Conservation (phyloP, 2,113 vertebrate genomes). For the Philantomba maxwellii region DNA sequence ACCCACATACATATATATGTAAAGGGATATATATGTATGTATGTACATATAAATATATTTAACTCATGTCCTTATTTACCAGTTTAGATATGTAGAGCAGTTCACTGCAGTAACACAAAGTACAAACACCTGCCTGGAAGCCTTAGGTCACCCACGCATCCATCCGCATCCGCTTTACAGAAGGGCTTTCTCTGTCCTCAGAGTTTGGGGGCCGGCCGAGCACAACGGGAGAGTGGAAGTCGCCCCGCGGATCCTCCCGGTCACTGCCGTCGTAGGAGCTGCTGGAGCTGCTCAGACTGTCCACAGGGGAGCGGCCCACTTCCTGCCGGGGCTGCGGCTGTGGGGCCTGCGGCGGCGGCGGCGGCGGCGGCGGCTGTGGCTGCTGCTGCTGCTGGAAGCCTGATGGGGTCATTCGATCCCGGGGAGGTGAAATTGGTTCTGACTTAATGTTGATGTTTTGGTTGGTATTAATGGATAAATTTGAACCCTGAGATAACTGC, state of each 20-base stretch:
- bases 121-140: neutral
- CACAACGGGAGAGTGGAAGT: slow-evolving; percentile 92
- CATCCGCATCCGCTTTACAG: slow-evolving; percentile 98
- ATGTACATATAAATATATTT: slow-evolving; percentile 86
- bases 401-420: slow-evolving; percentile 92
- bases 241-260: slow-evolving; percentile 90
- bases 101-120: slow-evolving; percentile 74
- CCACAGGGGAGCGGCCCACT: slow-evolving; percentile 94
- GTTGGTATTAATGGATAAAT: slow-evolving; percentile 95
- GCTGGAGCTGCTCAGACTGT: slow-evolving; percentile 98
- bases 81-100: slow-evolving; percentile 87
- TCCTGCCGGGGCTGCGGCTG: slow-evolving; percentile 89
- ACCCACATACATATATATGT: slow-evolving; percentile 79
- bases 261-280: slow-evolving; percentile 98
- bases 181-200: slow-evolving; percentile 92
- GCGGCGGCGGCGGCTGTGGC: slow-evolving; percentile 75
- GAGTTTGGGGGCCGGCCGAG: slow-evolving; percentile 87
- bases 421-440: slow-evolving; percentile 96
- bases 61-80: slow-evolving; percentile 83
- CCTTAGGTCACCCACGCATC: slow-evolving; percentile 98
- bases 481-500: slow-evolving; percentile 97
- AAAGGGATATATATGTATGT: slow-evolving; percentile 82
- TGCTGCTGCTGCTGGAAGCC: slow-evolving; percentile 85
- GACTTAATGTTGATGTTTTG: slow-evolving; percentile 98
- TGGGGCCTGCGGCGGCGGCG: slow-evolving; percentile 72